Base-by-base conservation (phyloP, 2,888 invertebrate species). In the Apodemia hepburni region DNA sequence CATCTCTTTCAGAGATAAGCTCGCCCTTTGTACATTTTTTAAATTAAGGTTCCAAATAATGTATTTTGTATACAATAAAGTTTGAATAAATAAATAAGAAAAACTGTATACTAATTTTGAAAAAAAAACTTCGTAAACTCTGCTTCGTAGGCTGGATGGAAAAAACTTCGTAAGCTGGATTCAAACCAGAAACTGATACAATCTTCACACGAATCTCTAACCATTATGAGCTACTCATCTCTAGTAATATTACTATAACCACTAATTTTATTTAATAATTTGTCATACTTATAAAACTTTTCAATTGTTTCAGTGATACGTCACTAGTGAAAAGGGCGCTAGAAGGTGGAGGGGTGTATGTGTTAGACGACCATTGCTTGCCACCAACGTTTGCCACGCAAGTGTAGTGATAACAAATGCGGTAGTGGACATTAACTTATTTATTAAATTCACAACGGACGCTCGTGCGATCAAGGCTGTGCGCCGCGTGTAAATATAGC, bases 351-450 rank as follows among this genome's bases (percentile, higher is more conserved):
- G 91, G 89, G 84, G 95, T 95, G 80, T 95, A 95, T 92, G 95
- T 95, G 81, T 92, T 95, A 85, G 95, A 95, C 92, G 95, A 95
- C 87, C 95, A 95, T 83, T 95, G 95, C 90, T 88, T 93, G 80
- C 94, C 94, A 85, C 94, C 94, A 73, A 94, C 94, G 81, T 95
- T 95, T 82, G 95, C 95, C 76, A 95, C 95, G 80, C 95, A 95
- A 93, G 95, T 95, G 92, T 95, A 95, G 94, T 92, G 85, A 71
- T 54, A 68, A 42, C 42, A 42, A 69, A 72, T 68, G 75, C 78
- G 77, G 71, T 77, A 75, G 76, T 80, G 80, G 80, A 88, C 84
- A 71, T 76, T 80, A 81, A 81, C 73, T 84, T 85, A 87, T 85
- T 86, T 54, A 66, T 68, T 87, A 87, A 86, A 42, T 42, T 83